Base-by-base conservation (phyloP, 2,797 vertebrate species). In the Myiotriccus ornatus region DNA sequence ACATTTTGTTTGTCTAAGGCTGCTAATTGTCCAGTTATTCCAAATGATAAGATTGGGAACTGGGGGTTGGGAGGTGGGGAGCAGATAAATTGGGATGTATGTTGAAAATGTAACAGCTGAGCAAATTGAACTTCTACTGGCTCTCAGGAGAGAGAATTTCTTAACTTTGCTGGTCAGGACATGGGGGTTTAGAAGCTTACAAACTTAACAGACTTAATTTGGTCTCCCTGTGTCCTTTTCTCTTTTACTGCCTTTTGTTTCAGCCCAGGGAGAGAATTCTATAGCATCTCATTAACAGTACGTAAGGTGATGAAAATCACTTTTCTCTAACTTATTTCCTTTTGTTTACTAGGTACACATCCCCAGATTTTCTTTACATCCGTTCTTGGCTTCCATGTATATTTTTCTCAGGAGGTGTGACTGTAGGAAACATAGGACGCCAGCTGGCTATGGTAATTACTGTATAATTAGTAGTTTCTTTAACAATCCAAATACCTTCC, bases 341-440 rank as follows among this genome's bases (percentile, higher is more conserved):
- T 95, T 75, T 92, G 70, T 59, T 84, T 50, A 5, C 63, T 93
- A 99, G 99, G 98, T 99, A 99, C 87, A 99, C 99, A 1, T 99
- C 99, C 81, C 99, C 99, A 73, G 99, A 99, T 80, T 99, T 99
- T 89, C 97, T 99, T 89, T 99, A 99, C 62, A 99, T 99, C 28
- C 99, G 99, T 78, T 99, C 99, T 71, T 99, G 99, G 99, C 98
- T 99, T 71, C 99, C 99, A 0, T 99, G 99, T 93, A 99, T 99
- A 96, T 99, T 99, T 97, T 99, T 99, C 98, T 99, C 99, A 9
- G 99, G 99, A 52, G 99, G 99, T 14, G 99, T 99, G 55, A 99
- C 99, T 2, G 99, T 99, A 87, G 99, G 99, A 65, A 99, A 99
- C 98, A 99, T 99, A 64, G 99, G 99, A 91, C 98, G 99, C 13